Percentiles rank a stretch among this genome's conserved stretches.
phyloP scores from a whole-genome alignment of 2,888 invertebrate genomes.

The Chorisops tibialis region DNA sequence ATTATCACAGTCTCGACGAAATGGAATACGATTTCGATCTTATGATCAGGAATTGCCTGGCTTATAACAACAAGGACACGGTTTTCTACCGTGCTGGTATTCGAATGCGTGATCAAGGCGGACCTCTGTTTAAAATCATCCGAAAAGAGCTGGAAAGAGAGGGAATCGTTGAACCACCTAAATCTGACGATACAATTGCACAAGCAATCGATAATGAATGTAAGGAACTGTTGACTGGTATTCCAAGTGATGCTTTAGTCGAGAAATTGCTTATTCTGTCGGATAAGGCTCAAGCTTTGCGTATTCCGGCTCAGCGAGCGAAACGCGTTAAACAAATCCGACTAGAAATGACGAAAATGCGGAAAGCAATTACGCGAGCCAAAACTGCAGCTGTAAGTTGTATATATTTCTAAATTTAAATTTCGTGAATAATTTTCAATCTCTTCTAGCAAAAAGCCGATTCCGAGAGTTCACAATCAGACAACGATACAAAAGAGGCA shows the following conservation, averaged over 20 bases:
- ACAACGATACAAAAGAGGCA: slow-evolving; percentile 42
- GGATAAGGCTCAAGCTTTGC: slow-evolving; percentile 61
- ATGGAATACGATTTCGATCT: slow-evolving; percentile 88
- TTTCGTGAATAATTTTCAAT: background rate
- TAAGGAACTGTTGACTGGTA: slow-evolving; percentile 48
- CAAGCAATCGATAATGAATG: slow-evolving; percentile 58
- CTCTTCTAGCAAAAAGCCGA: slow-evolving; percentile 22
- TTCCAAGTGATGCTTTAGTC: slow-evolving; percentile 45
- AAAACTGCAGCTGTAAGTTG: slow-evolving; percentile 34
- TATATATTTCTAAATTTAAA: background rate
- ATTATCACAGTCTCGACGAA: slow-evolving; percentile 69
- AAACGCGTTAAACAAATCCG: slow-evolving; percentile 60
- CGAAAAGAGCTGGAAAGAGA: slow-evolving; percentile 63
- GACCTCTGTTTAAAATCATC: slow-evolving; percentile 72
- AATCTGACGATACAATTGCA: slow-evolving; percentile 55
- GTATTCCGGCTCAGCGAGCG: slow-evolving; percentile 57
- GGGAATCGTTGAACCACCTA: slow-evolving; percentile 46
- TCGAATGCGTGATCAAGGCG: slow-evolving; percentile 86
- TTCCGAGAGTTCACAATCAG: slow-evolving; percentile 49
- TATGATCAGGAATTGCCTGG: slow-evolving; percentile 94
- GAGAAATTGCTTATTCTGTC: slow-evolving; percentile 59
- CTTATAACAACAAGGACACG: slow-evolving; percentile 93
- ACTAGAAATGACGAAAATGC: slow-evolving; percentile 58
- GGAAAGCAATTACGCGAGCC: slow-evolving; percentile 44
- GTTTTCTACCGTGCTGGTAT: slow-evolving; percentile 89